phyloP scores from a whole-genome alignment of 2,797 vertebrate species.

The Darevskia mixta region DNA sequence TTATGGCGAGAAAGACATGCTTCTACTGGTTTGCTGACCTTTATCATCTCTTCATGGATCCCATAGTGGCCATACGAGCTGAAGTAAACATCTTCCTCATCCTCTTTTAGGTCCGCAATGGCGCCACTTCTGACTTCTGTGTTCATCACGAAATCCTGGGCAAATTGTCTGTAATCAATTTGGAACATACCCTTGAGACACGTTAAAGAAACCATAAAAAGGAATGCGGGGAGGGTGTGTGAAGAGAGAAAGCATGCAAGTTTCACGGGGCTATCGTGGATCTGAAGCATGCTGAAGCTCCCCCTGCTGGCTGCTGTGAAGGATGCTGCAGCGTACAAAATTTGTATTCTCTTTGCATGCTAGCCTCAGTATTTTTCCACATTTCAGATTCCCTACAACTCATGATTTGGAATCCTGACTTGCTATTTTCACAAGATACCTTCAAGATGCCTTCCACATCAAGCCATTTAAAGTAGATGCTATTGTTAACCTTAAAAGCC shows the following conservation, averaged over 20 bases:
- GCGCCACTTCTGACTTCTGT: slow-evolving; percentile 79
- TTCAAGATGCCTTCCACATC: no score
- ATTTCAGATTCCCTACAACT: neutral
- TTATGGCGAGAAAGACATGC: slow-evolving; percentile 16
- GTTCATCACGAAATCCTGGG: slow-evolving; percentile 92
- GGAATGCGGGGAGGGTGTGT: neutral
- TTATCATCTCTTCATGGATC: slow-evolving; percentile 98
- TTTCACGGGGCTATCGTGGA: slow-evolving; percentile 37
- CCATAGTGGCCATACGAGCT: slow-evolving; percentile 95
- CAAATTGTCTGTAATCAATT: slow-evolving; percentile 88
- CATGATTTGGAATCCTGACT: rapidly evolving
- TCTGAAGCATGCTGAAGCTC: slow-evolving; percentile 56
- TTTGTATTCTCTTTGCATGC: rapidly evolving
- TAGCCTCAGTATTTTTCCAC: neutral
- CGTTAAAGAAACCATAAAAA: slow-evolving; percentile 59
- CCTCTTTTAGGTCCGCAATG: slow-evolving; percentile 87
- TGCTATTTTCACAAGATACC: neutral
- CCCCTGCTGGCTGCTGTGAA: slow-evolving; percentile 75
- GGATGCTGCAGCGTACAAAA: slow-evolving; percentile 31
- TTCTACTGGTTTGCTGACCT: slow-evolving; percentile 84
- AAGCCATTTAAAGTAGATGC: neutral
- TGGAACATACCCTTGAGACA: slow-evolving; percentile 82
- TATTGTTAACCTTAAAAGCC: neutral
- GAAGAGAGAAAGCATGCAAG: slow-evolving; percentile 5
- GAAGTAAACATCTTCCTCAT: slow-evolving; percentile 96